Evolutionary conservation across 2,888 invertebrate genomes (phyloP).

Genomic region (Parnassius glacialis): DNA sequence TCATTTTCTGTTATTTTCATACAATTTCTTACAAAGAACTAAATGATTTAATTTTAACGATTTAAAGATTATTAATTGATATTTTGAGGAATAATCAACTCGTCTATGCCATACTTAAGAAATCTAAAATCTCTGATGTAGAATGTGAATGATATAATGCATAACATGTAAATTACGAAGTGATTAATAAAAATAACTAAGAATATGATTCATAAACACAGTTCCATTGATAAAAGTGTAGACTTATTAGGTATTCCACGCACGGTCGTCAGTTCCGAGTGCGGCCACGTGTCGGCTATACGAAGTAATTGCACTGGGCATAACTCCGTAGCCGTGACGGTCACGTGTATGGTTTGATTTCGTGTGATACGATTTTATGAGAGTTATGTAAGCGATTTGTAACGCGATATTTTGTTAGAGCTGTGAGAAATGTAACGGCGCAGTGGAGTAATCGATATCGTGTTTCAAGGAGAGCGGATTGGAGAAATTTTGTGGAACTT

Average conservation of each 20-base stretch:
- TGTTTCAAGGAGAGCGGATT: too few relatives aligned
- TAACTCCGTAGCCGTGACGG: background rate
- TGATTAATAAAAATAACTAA: slow-evolving; percentile 1
- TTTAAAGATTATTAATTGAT: too few relatives aligned
- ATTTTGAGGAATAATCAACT: too few relatives aligned
- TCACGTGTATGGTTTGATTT: background rate
- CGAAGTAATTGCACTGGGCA: background rate
- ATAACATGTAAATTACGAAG: too few relatives aligned
- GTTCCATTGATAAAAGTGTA: slow-evolving; percentile 10
- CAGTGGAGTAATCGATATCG: too few relatives aligned
- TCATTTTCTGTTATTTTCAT: too few relatives aligned
- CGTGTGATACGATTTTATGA: background rate
- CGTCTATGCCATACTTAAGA: too few relatives aligned
- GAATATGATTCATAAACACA: slow-evolving; percentile 8
- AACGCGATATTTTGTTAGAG: background rate
- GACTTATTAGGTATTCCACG: slow-evolving; percentile 12
- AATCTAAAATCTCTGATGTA: too few relatives aligned
- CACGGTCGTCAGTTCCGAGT: background rate
- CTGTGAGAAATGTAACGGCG: background rate
- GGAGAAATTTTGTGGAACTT: too few relatives aligned
- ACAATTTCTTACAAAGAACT: too few relatives aligned
- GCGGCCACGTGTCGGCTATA: background rate
- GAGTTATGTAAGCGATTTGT: background rate
- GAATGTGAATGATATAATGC: too few relatives aligned
- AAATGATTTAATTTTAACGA: too few relatives aligned